phyloP scores from a whole-genome alignment of 2,113 vertebrate genomes.

The Gambusia affinis region DNA sequence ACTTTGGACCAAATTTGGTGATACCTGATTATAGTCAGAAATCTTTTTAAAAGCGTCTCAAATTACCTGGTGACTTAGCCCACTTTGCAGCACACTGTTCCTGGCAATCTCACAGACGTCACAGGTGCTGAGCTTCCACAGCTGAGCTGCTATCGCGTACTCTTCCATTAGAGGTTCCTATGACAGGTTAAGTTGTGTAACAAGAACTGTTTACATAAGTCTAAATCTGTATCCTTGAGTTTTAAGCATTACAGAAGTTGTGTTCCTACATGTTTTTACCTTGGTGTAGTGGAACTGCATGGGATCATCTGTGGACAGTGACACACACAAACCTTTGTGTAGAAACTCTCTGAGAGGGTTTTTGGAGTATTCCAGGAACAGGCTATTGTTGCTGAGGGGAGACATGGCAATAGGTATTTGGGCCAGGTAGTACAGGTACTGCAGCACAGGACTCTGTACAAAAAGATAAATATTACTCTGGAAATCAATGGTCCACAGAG shows the following conservation, averaged over 20 bases:
- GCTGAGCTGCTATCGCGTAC: conserved; percentile 95
- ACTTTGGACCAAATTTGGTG: neutral
- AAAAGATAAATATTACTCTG: neutral
- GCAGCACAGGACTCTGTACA: conserved; percentile 90
- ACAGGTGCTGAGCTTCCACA: conserved; percentile 96
- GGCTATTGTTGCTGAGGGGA: conserved; percentile 94
- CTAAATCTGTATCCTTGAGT: neutral
- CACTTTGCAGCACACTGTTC: conserved; percentile 93
- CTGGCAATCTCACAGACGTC: conserved; percentile 94
- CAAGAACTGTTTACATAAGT: neutral
- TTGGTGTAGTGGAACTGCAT: conserved; percentile 98
- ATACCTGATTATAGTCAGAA: neutral
- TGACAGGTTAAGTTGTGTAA: conserved; percentile 27
- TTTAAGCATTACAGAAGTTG: neutral
- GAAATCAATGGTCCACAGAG: neutral
- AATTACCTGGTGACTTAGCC: conserved; percentile 87
- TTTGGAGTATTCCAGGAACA: conserved; percentile 94
- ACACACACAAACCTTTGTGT: conserved; percentile 91
- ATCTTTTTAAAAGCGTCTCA: neutral
- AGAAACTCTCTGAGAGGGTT: conserved; percentile 91
- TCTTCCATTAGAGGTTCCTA: conserved; percentile 97
- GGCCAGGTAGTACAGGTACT: conserved; percentile 94
- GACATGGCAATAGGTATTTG: conserved; percentile 97
- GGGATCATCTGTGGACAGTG: conserved; percentile 93
- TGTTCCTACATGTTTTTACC: conserved; percentile 71